These are phyloP conservation scores for Cremastobaeus sp. DNA, from an alignment of 2,888 invertebrate genomes.

Conservation along the genomic window DNA sequence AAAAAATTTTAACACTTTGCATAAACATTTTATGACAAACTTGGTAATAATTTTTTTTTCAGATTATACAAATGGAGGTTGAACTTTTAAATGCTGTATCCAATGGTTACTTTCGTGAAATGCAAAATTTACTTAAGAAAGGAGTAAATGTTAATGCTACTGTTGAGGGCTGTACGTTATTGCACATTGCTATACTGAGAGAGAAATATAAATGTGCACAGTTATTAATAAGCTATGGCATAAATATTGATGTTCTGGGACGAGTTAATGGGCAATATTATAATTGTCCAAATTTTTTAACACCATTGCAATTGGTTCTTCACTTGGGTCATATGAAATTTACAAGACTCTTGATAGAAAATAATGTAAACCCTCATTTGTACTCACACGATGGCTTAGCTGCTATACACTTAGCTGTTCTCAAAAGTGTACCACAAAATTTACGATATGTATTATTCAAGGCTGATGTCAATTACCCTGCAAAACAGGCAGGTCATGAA, in stretches of 20 bases:
- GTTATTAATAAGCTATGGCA: background rate
- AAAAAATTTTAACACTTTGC: no score
- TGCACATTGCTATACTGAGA: background rate
- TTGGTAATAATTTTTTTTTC: no score
- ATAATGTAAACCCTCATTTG: constrained; percentile 1
- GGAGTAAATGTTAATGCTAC: background rate
- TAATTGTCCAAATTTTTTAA: background rate
- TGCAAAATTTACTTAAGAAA: no score
- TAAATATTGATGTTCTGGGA: background rate
- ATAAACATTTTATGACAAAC: no score
- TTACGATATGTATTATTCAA: constrained; percentile 1
- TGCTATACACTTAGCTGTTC: constrained; percentile 13
- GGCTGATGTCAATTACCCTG: constrained; percentile 9
- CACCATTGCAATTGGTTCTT: constrained; percentile 12
- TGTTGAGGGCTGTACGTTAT: background rate
- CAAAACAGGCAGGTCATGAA: background rate
- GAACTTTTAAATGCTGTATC: no score
- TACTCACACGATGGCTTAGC: constrained; percentile 15
- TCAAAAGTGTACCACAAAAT: constrained; percentile 8
- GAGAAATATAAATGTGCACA: background rate
- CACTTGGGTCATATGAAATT: background rate
- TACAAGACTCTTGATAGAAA: constrained; percentile 2
- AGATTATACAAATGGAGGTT: no score
- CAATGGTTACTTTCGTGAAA: no score
- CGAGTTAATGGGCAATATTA: background rate